phyloP scores from a whole-genome alignment of 2,797 vertebrate genomes.

The Helostoma temminkii region DNA sequence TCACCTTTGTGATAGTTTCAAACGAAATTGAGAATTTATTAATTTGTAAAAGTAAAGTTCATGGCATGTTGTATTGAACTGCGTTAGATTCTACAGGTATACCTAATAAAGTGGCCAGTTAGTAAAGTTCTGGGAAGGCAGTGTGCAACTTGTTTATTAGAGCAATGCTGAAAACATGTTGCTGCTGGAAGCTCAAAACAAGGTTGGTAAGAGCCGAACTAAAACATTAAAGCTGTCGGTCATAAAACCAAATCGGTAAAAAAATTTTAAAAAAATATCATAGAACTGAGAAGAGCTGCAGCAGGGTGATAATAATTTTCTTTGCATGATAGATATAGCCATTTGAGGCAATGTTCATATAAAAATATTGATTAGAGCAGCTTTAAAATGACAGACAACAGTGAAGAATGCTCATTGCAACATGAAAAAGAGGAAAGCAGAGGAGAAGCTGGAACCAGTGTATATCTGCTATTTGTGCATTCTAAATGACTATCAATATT shows the following conservation, averaged over 20 bases:
- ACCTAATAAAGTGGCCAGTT: too few relatives aligned
- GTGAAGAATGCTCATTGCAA: neutral
- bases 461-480: conserved; percentile 2
- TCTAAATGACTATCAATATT: conserved; percentile 8
- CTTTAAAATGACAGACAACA: conserved; percentile 13
- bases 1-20: too few relatives aligned
- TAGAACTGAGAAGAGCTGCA: conserved; percentile 1
- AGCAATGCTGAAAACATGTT: neutral
- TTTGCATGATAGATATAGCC: neutral
- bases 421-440: neutral
- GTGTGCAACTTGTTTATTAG: neutral
- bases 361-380: conserved; percentile 16
- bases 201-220: conserved; percentile 11
- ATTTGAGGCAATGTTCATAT: conserved; percentile 2
- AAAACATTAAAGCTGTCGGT: conserved; percentile 3
- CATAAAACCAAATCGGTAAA: conserved; percentile 15
- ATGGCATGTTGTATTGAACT: too few relatives aligned
- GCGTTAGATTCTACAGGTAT: too few relatives aligned
- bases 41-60: too few relatives aligned
- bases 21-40: too few relatives aligned
- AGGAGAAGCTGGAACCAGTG: neutral
- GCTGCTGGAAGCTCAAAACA: conserved; percentile 7
- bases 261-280: neutral
- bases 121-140: neutral
- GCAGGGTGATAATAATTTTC: neutral